A percentile compares a stretch with the other conserved stretches of the same genome.
These are phyloP conservation scores for Zaprionus obscuricornis DNA, from an alignment of 2,888 invertebrate species.

Conservation along the genomic window DNA sequence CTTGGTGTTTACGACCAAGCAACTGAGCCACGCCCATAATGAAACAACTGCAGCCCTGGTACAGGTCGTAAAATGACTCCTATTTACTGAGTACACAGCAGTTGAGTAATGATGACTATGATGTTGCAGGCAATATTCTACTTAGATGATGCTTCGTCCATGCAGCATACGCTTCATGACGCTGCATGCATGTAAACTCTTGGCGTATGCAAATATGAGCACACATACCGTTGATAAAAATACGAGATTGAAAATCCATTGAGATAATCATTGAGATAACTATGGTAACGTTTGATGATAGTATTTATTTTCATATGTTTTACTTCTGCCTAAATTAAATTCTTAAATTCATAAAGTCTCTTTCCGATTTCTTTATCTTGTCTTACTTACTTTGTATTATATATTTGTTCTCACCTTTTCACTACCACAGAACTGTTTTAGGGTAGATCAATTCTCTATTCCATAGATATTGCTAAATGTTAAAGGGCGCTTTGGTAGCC, in stretches of 20 bases:
- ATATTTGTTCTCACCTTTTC: too few species aligned
- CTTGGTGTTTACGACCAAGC: constrained; percentile 64
- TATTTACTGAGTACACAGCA: constrained; percentile 68
- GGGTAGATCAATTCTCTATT: constrained; percentile 2
- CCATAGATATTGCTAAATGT: neutral
- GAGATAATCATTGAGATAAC: too few species aligned
- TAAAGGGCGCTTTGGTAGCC: constrained; percentile 43
- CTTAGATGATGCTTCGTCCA: constrained; percentile 13
- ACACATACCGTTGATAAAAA: constrained; percentile 35
- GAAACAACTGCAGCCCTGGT: constrained; percentile 23
- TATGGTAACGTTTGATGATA: too few species aligned
- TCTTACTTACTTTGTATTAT: too few species aligned
- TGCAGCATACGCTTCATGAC: constrained; percentile 31
- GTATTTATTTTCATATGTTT: too few species aligned
- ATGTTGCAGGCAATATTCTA: constrained; percentile 44
- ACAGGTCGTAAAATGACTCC: constrained; percentile 72
- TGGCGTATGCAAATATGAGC: constrained; percentile 68
- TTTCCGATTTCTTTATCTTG: too few species aligned
- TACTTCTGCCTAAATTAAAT: too few species aligned
- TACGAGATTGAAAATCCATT: too few species aligned
- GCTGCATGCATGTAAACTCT: too few species aligned
- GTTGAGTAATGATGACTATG: constrained; percentile 77
- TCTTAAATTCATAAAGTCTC: too few species aligned
- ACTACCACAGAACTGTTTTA: constrained; percentile 9
- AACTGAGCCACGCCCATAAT: constrained; percentile 55